Conservation (phyloP, 2,113 vertebrate genomes). For the Myxocyprinus asiaticus region DNA sequence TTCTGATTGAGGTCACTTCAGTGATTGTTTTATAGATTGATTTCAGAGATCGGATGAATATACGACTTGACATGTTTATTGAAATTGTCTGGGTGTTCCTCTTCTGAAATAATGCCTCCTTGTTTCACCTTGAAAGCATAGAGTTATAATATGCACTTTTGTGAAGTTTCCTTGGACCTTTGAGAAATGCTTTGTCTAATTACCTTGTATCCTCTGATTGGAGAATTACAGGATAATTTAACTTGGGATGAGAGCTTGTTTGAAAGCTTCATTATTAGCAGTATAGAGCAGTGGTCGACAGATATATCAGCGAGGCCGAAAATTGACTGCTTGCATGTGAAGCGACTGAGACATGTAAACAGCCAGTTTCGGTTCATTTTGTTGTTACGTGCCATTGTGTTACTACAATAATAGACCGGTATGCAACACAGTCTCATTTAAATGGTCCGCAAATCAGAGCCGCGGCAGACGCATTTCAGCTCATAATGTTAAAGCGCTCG, state of each 20-base stretch:
- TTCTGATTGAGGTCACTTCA: slow-evolving; percentile 37
- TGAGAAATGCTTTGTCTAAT: not conserved
- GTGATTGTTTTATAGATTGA: slow-evolving; percentile 38
- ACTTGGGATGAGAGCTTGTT: slow-evolving; percentile 19
- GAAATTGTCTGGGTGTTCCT: slow-evolving; percentile 17
- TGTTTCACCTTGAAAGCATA: not conserved
- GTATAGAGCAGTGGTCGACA: no score
- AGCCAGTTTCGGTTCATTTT: no score
- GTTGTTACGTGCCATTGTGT: no score
- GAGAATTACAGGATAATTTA: slow-evolving; percentile 35
- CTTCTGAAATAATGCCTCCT: not conserved
- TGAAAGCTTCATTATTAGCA: not conserved
- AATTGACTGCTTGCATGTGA: no score
- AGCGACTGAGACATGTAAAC: no score
- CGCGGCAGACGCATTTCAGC: no score
- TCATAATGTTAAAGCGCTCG: no score
- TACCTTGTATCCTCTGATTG: not conserved
- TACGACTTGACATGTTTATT: slow-evolving; percentile 46
- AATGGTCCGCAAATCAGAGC: no score
- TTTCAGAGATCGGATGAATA: slow-evolving; percentile 35
- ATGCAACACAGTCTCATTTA: no score
- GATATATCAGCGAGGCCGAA: no score
- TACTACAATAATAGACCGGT: no score
- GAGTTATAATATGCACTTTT: not conserved
- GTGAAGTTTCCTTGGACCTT: not conserved